These are phyloP conservation scores for Drosophila conformis DNA, from an alignment of 2,888 invertebrate species.

Conservation along the genomic window DNA sequence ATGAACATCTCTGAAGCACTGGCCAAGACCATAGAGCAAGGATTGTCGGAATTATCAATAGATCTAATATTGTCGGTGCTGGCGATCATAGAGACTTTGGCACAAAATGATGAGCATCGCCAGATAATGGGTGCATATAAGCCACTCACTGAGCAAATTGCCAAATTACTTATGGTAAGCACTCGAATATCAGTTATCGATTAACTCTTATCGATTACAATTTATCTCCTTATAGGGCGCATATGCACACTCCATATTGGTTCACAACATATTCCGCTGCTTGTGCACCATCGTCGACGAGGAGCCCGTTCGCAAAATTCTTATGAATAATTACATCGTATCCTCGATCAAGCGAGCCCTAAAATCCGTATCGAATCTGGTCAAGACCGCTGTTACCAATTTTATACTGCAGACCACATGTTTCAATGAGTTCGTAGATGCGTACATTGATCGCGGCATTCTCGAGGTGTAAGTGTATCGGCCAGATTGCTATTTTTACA, in stretches of 20 bases:
- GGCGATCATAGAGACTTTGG: constrained; percentile 71
- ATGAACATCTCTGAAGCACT: constrained; percentile 49
- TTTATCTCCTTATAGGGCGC: constrained; percentile 42
- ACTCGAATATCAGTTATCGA: background rate
- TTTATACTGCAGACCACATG: constrained; percentile 82
- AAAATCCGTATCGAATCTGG: constrained; percentile 72
- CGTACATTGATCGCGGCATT: constrained; percentile 77
- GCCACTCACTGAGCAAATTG: constrained; percentile 59
- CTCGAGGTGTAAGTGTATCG: constrained; percentile 73
- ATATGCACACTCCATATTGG: constrained; percentile 73
- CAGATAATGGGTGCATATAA: constrained; percentile 39
- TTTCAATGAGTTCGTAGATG: constrained; percentile 68
- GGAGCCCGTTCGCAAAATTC: constrained; percentile 52
- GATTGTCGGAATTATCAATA: constrained; percentile 61
- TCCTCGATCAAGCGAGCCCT: constrained; percentile 77
- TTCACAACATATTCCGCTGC: constrained; percentile 79
- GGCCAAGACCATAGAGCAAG: constrained; percentile 60
- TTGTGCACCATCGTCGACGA: constrained; percentile 77
- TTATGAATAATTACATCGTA: constrained; percentile 62
- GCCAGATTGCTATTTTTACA: background rate
- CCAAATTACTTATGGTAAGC: constrained; percentile 70
- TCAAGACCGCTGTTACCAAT: constrained; percentile 81
- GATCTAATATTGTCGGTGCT: constrained; percentile 73
- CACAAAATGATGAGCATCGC: constrained; percentile 72
- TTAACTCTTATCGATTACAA: background rate